These are phyloP conservation scores for Drosophila leonis DNA, from an alignment of 2,888 invertebrate genomes.

Conservation along the genomic window DNA sequence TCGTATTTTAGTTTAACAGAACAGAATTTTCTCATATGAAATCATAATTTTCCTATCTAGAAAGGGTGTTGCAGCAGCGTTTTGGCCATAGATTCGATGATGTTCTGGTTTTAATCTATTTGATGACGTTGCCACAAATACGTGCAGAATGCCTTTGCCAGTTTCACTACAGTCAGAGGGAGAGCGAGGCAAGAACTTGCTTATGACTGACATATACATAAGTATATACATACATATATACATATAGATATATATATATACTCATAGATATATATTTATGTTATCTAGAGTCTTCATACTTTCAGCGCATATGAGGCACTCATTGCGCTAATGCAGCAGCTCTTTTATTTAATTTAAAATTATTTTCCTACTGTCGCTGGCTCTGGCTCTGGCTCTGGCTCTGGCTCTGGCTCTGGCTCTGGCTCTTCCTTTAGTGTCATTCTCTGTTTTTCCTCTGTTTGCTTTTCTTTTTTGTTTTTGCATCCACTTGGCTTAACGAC, in stretches of 20 bases:
- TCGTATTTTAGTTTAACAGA: not conserved
- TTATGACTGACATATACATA: not conserved
- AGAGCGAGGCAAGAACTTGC: not conserved
- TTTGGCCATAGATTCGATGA: not conserved
- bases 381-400: slow-evolving; percentile 11
- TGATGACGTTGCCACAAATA: slow-evolving; percentile 43
- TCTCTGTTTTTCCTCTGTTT: slow-evolving; percentile 13
- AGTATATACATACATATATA: not conserved
- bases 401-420: too few relatives aligned
- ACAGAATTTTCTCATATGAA: not conserved
- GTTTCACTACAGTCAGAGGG: not conserved
- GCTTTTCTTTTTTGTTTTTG: slow-evolving; percentile 38
- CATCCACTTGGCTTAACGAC: slow-evolving; percentile 78
- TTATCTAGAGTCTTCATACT: not conserved
- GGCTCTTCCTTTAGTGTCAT: slow-evolving; percentile 15
- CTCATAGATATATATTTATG: not conserved
- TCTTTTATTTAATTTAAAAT: slow-evolving; percentile 76
- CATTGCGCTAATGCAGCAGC: slow-evolving; percentile 58
- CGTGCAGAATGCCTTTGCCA: slow-evolving; percentile 16
- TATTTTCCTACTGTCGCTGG: slow-evolving; percentile 56
- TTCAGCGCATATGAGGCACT: slow-evolving; percentile 17
- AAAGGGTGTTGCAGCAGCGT: slow-evolving; percentile 1
- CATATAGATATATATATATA: not conserved
- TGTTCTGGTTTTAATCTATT: slow-evolving; percentile 45
- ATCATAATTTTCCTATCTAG: not conserved